Evolutionary conservation across 35 echinoderm and acorn worm species (phyloP).

Genomic region (Ophioderma brevispina): DNA sequence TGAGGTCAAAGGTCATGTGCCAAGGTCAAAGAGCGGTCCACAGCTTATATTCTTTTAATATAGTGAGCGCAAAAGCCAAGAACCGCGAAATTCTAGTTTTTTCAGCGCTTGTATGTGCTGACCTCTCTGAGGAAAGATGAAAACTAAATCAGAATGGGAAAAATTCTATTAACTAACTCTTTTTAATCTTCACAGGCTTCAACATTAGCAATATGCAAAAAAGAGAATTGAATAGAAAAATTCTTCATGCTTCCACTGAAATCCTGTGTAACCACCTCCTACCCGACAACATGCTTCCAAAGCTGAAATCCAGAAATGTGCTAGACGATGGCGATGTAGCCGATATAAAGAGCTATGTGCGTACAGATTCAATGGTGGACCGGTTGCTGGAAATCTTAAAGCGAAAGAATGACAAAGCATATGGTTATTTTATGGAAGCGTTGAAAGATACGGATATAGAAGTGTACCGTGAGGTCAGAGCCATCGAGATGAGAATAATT

Average conservation of each 20-base stretch:
- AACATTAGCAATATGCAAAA: not conserved
- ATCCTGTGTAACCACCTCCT: not conserved
- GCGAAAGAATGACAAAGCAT: not conserved
- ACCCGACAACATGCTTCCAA: not conserved
- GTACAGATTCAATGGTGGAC: not conserved
- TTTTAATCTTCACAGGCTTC: not conserved
- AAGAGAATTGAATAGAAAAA: not conserved
- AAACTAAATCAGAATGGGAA: too few relatives aligned
- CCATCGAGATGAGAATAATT: not conserved
- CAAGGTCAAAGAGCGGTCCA: too few relatives aligned
- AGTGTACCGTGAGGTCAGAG: not conserved
- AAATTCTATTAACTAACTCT: too few relatives aligned
- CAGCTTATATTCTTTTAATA: too few relatives aligned
- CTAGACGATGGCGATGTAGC: not conserved
- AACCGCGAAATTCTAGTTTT: too few relatives aligned
- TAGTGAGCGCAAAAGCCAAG: too few relatives aligned
- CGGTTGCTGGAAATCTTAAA: not conserved
- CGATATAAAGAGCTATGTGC: not conserved
- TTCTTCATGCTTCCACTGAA: not conserved
- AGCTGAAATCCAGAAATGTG: not conserved
- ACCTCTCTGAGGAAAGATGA: too few relatives aligned
- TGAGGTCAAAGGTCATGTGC: too few relatives aligned
- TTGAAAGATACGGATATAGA: not conserved
- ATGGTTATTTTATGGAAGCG: not conserved
- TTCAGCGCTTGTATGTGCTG: too few relatives aligned